These are phyloP conservation scores for Limnothrissa miodon DNA, from an alignment of 2,113 vertebrate genomes.

Conservation along the genomic window DNA sequence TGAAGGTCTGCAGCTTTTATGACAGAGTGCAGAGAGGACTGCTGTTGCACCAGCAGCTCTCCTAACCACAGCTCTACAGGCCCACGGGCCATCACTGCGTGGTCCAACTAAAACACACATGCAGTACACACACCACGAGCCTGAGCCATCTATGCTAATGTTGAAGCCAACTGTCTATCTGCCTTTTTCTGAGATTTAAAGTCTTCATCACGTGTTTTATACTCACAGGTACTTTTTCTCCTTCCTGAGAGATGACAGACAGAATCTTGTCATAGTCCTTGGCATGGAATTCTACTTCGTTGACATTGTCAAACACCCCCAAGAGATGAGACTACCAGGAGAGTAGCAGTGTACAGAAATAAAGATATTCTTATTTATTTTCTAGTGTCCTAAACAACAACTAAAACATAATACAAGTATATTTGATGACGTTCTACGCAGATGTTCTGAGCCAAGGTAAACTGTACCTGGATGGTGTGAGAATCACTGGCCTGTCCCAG, in stretches of 20 bases:
- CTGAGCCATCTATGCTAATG: no score
- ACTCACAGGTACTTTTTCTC: slow-evolving; percentile 80
- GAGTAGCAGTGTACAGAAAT: background rate
- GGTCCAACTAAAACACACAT: slow-evolving; percentile 70
- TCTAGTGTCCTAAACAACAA: background rate
- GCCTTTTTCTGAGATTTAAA: no score
- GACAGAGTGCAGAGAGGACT: slow-evolving; percentile 77
- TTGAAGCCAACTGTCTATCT: no score
- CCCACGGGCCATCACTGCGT: slow-evolving; percentile 77
- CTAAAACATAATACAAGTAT: background rate
- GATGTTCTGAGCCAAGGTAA: background rate
- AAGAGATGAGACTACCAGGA: slow-evolving; percentile 77
- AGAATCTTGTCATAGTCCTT: slow-evolving; percentile 82
- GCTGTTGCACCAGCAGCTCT: slow-evolving; percentile 72
- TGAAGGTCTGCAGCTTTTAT: slow-evolving; percentile 75
- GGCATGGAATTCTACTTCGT: slow-evolving; percentile 77
- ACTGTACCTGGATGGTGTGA: slow-evolving; percentile 80
- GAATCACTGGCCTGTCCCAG: slow-evolving; percentile 87
- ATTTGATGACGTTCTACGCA: background rate
- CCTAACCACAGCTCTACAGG: slow-evolving; percentile 83
- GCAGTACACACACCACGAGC: background rate
- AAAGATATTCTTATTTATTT: background rate
- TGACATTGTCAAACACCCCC: slow-evolving; percentile 85
- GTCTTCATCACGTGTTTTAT: background rate
- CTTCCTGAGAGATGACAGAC: slow-evolving; percentile 82